Base-by-base conservation (phyloP, 2,888 invertebrate genomes). In the Coleophora flavipennella region DNA sequence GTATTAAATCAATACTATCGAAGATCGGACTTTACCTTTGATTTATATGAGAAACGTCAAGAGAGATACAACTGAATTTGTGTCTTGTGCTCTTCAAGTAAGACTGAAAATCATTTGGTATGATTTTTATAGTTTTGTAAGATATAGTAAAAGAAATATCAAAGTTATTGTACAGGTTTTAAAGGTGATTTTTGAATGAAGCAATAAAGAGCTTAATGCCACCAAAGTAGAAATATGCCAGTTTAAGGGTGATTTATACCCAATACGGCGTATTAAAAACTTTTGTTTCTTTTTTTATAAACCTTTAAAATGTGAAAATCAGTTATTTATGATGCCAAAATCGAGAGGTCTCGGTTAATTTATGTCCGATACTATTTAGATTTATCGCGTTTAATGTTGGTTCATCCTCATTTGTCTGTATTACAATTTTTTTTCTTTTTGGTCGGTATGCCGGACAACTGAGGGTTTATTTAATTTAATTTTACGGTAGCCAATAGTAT, bases 331-430 rank as follows among this genome's bases (percentile, higher is more conserved):
- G 79, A 53, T 61, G 56, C 67, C 71, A 70, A 77, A 80, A 84
- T 83, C 81, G 80, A 80, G 67, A 77, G 80, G 75, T 72, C 65
- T 6, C 77, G 80, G 79, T 81, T 80, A 80, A 81, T 80, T 76
- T 74, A 81, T 81, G 80, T 64, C 72, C 64, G 71, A 76, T 76
- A 73, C 66, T 67, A 68, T 61, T 54, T 55, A 72, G 71, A 84
- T 84, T 84, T 81, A 83, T 80, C 51, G 63, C 50, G 47, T 54
- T 55, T 59, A 62, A 56, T 67, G 66, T 65, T 66, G 59, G 59
- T 55, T 65, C 62, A 67, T 65, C 71, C 70, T 63, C 65, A 68
- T 73, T 71, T 69, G 66, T 72, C 58, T 60, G 57, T 58, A 56
- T 57, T 59, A 55, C 54, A 8, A 49, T 50, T 55, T 51, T n/a